Evolutionary conservation across 2,888 invertebrate species (phyloP), one percentile per base, ranked within the genome.

Genomic region (Cosmia pyralina): DNA sequence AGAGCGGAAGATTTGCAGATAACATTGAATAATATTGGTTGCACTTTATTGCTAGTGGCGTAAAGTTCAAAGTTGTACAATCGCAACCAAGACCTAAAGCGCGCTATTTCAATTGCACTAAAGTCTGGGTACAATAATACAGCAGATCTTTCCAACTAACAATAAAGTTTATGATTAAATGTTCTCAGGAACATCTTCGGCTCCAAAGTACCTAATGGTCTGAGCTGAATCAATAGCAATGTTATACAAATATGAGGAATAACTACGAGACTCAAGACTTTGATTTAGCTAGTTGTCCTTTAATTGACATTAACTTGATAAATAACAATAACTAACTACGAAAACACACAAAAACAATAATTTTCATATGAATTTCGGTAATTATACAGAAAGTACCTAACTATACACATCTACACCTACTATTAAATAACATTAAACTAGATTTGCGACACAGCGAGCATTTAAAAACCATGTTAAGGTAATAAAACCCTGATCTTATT

Each of bases 401-500:
- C 3, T 52, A 46, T 15, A 60, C 17, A 17, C 6, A 41, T n/a
- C 13, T 77, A 19, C 41, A 41, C n/a, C 34, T 66, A 22, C 15
- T 67, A 50, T 34, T 66, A 38, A 77, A 76, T 65, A 73, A 28
- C n/a, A 15, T 22, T 22, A 48, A 17, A 62, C 19, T 22, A 73
- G 15, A n/a, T 46, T 52, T 52, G 28, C 10, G 69, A 59, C 50
- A 48, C 28, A 52, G n/a, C 13, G 28, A 55, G 19, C 52, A 52
- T 63, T 57, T 57, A 34, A 44, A 17, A 50, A 50, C 28, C 15
- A 28, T 17, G 7, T 15, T 38, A 34, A 7, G 22, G 22, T 34
- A n/a, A 19, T 6, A 7, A 19, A 19, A 59, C 34, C 41, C 60
- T 22, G 44, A 44, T 34, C 2, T 50, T 50, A 28, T 28, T 15